These are phyloP conservation scores for Tenebrio molitor DNA, from an alignment of 1,140 invertebrate genomes.

Conservation along the genomic window DNA sequence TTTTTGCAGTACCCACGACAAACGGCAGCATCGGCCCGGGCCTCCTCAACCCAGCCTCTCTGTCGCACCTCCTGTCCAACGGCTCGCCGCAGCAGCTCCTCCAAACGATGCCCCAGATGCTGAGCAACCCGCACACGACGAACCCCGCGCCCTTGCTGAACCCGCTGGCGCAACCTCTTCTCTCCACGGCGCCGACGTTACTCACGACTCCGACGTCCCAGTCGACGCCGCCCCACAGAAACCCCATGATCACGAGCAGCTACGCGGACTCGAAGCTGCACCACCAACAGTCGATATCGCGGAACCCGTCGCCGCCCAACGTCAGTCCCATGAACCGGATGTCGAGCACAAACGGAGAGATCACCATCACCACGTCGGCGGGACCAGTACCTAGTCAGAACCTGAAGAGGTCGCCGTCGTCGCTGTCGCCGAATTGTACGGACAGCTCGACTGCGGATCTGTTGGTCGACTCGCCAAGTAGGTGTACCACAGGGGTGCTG, in stretches of 20 bases:
- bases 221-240: conserved; percentile 43
- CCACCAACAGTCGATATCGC: conserved; percentile 37
- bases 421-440: conserved; percentile 72
- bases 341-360: conserved; percentile 25
- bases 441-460: conserved; percentile 76
- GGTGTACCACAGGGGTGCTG: too few relatives aligned
- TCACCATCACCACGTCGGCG: conserved; percentile 81
- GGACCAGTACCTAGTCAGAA: conserved; percentile 69
- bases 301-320: conserved; percentile 66
- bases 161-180: conserved; percentile 66
- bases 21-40: conserved; percentile 64
- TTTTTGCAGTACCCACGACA: conserved; percentile 65
- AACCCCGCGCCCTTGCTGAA: conserved; percentile 66
- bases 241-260: conserved; percentile 59
- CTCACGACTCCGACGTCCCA: conserved; percentile 64
- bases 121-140: conserved; percentile 64
- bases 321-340: conserved; percentile 65
- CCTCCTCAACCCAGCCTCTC: conserved; percentile 73
- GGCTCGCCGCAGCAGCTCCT: conserved; percentile 76
- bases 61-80: conserved; percentile 79
- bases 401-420: conserved; percentile 68
- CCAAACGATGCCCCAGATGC: conserved; percentile 75
- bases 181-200: conserved; percentile 68
- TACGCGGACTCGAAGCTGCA: conserved; percentile 50
- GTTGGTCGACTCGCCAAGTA: conserved; percentile 86